phyloP scores from a whole-genome alignment of 2,888 invertebrate genomes.

The Drosophila meridiana region DNA sequence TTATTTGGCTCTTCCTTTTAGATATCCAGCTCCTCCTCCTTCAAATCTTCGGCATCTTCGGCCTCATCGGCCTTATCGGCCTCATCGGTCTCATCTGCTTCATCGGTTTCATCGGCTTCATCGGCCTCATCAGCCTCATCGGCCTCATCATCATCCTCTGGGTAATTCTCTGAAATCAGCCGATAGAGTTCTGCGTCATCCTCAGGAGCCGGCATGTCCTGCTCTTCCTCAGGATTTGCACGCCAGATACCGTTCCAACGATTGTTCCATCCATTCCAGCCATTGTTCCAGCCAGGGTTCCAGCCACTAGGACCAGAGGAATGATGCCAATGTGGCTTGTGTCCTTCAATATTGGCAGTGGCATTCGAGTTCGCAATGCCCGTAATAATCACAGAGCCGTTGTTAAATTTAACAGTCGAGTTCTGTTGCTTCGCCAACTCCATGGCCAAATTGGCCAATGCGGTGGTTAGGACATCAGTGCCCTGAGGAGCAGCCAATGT shows the following conservation, averaged over 20 bases:
- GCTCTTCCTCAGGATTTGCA: background rate
- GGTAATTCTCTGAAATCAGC: background rate
- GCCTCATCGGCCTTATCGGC: too few species aligned
- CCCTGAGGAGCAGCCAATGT: conserved; percentile 24
- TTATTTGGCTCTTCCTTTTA: too few species aligned
- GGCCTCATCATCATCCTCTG: background rate
- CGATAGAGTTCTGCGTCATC: background rate
- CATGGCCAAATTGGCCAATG: background rate
- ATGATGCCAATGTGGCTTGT: too few species aligned
- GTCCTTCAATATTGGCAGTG: background rate
- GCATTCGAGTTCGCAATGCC: background rate
- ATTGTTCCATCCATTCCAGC: too few species aligned
- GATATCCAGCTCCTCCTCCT: too few species aligned
- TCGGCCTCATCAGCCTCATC: too few species aligned
- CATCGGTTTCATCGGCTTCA: too few species aligned
- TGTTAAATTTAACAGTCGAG: background rate
- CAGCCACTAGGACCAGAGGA: too few species aligned
- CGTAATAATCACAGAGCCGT: background rate
- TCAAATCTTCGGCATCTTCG: too few species aligned
- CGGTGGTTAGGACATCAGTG: background rate
- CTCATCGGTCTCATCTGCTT: too few species aligned
- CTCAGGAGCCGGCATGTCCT: background rate
- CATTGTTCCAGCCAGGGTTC: too few species aligned
- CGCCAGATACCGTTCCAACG: background rate
- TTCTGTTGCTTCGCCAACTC: background rate